These are phyloP conservation scores for Litoditis marina DNA, from an alignment of 2,888 invertebrate genomes.

Conservation along the genomic window DNA sequence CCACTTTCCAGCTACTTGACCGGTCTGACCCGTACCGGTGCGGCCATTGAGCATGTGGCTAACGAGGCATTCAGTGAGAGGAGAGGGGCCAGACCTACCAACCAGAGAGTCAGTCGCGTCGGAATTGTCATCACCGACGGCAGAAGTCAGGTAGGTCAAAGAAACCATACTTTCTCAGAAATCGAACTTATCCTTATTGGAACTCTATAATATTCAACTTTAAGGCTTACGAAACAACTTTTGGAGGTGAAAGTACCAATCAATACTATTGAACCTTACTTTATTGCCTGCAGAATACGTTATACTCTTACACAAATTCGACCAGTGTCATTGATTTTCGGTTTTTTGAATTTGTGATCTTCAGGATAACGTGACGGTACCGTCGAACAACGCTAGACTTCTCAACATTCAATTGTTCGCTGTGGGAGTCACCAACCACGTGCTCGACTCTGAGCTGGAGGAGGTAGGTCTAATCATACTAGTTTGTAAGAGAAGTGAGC, in stretches of 20 bases:
- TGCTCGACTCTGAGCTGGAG: constrained; percentile 49
- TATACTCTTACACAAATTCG: too few species aligned
- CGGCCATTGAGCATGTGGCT: constrained; percentile 57
- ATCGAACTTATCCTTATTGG: too few species aligned
- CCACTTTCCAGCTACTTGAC: constrained; percentile 39
- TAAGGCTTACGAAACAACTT: too few species aligned
- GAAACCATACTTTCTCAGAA: not conserved
- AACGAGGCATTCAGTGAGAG: constrained; percentile 49
- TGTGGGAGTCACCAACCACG: constrained; percentile 61
- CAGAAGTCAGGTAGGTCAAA: constrained; percentile 43
- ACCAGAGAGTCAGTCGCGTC: constrained; percentile 46
- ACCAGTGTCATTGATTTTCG: too few species aligned
- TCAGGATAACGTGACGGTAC: constrained; percentile 55
- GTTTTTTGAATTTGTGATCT: not conserved
- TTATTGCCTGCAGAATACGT: too few species aligned
- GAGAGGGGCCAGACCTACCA: constrained; percentile 46
- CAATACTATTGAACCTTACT: too few species aligned
- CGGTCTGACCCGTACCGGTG: constrained; percentile 55
- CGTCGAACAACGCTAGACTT: constrained; percentile 53
- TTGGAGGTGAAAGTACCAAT: too few species aligned
- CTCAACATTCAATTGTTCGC: constrained; percentile 62
- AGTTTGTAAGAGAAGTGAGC: too few species aligned
- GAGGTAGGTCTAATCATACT: constrained; percentile 8
- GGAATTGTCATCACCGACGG: constrained; percentile 64
- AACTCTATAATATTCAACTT: too few species aligned